Evolutionary conservation across 2,888 invertebrate genomes (phyloP).

Genomic region (Drosophila anomalata): DNA sequence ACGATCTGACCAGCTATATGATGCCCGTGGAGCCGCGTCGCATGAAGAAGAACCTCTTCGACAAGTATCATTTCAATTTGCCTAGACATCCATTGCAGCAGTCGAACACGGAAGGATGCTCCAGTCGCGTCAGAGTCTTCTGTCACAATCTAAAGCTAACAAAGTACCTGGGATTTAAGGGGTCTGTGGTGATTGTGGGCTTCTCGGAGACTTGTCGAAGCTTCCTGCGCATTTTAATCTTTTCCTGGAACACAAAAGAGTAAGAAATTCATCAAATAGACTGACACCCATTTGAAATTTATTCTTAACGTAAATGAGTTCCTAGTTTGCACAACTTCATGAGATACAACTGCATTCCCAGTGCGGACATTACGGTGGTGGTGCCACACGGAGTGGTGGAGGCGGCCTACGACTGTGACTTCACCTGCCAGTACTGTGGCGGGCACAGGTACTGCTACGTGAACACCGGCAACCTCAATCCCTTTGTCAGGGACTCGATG

Average conservation of each 20-base stretch:
- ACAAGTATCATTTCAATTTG: not conserved
- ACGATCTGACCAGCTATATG: constrained; percentile 71
- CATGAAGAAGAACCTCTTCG: constrained; percentile 56
- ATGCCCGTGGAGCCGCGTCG: constrained; percentile 77
- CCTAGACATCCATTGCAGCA: not conserved
- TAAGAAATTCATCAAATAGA: constrained; percentile 31
- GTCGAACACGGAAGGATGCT: constrained; percentile 31
- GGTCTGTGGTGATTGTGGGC: constrained; percentile 69
- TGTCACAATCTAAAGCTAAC: constrained; percentile 60
- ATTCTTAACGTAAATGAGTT: not conserved
- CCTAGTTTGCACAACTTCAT: constrained; percentile 35
- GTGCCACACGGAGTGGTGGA: constrained; percentile 63
- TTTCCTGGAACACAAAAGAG: constrained; percentile 70
- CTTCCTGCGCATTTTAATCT: constrained; percentile 71
- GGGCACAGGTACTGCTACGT: constrained; percentile 56
- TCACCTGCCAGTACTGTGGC: constrained; percentile 55
- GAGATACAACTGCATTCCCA: constrained; percentile 62
- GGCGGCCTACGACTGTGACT: constrained; percentile 64
- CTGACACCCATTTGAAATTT: too few relatives aligned
- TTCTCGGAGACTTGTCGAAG: constrained; percentile 70
- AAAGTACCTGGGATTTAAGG: constrained; percentile 53
- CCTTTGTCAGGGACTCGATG: constrained; percentile 64
- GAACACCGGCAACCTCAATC: constrained; percentile 49
- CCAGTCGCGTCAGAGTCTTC: constrained; percentile 52
- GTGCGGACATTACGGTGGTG: constrained; percentile 69